Percentiles rank a stretch among this genome's conserved stretches.
Evolutionary conservation across 2,888 invertebrate genomes (phyloP).

Genomic region (Rhingia campestris): DNA sequence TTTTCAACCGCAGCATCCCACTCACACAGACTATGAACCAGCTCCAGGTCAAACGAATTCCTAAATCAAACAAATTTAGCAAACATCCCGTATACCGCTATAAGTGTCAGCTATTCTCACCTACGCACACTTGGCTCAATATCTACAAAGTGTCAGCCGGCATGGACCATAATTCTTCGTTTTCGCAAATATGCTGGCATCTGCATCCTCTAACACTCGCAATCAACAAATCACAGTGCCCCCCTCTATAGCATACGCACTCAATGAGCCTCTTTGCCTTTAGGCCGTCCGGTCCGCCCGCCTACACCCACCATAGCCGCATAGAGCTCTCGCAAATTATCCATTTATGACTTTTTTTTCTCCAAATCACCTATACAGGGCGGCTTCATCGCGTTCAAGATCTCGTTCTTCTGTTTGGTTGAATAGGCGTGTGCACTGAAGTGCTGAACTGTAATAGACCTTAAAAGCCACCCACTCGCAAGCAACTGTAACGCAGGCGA

Average conservation of each 20-base stretch:
- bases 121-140: constrained; percentile 19
- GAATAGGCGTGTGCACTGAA: constrained; percentile 33
- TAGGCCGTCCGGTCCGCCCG: not conserved
- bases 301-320: constrained; percentile 13
- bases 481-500: not conserved
- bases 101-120: constrained; percentile 48
- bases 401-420: not conserved
- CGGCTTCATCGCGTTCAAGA: not conserved
- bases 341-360: constrained; percentile 31
- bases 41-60: constrained; percentile 19
- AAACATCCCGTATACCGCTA: constrained; percentile 26
- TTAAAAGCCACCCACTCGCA: constrained; percentile 50
- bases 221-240: constrained; percentile 47
- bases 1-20: constrained; percentile 8
- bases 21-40: not conserved
- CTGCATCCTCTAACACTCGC: constrained; percentile 21
- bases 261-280: constrained; percentile 21
- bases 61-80: constrained; percentile 23
- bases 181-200: constrained; percentile 43
- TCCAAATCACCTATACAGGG: constrained; percentile 6
- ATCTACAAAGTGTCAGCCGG: constrained; percentile 13
- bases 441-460: constrained; percentile 44
- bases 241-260: constrained; percentile 4
- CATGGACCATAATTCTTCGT: constrained; percentile 29
- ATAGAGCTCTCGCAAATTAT: constrained; percentile 30